phyloP scores from a whole-genome alignment of 2,113 vertebrate species.

The Muntiacus muntjak region DNA sequence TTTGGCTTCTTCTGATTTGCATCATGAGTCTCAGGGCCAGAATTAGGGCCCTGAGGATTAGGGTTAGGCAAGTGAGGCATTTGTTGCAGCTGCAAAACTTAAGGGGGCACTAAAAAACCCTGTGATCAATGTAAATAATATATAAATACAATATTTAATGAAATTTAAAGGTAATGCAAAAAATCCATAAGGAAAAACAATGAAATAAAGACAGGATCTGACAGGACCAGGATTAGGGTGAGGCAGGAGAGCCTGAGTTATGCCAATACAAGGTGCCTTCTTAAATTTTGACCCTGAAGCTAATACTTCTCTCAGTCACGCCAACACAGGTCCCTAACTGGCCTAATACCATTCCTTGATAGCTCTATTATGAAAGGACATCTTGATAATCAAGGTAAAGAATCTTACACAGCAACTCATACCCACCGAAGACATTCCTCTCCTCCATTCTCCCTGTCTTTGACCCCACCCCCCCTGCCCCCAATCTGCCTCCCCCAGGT shows the following conservation, averaged over 20 bases:
- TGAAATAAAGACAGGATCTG: not conserved
- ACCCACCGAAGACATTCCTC: not conserved
- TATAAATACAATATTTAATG: not conserved
- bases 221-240: not conserved
- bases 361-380: not conserved
- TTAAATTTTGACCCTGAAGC: not conserved
- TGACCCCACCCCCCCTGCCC: not conserved
- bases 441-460: not conserved
- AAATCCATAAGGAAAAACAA: not conserved
- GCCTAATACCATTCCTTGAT: not conserved
- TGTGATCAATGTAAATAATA: not conserved
- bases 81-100: not conserved
- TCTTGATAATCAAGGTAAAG: not conserved
- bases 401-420: not conserved
- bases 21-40: not conserved
- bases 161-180: not conserved
- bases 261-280: rapidly evolving
- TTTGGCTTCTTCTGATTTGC: not conserved
- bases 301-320: not conserved
- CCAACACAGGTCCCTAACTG: not conserved
- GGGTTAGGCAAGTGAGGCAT: not conserved
- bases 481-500: not conserved
- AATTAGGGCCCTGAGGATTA: not conserved
- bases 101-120: not conserved
- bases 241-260: not conserved